Base-by-base conservation (phyloP, 2,888 invertebrate species). In the Gastracanthus pulcherrimus region DNA sequence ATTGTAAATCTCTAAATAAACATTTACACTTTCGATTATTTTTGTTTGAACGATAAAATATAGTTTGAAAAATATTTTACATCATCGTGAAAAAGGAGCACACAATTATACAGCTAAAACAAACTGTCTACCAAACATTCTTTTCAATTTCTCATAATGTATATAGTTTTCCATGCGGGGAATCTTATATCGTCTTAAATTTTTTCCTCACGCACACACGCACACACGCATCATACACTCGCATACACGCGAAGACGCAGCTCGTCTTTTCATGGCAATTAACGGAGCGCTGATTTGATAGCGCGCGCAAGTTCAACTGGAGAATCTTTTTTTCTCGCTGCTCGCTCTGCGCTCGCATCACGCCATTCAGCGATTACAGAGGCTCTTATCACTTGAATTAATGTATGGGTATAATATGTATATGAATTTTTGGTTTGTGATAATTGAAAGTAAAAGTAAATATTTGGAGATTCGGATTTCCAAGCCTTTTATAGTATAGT, bases 281-380 rank as follows among this genome's bases (percentile, higher is more conserved):
- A 77, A 74, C 45, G 45, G 38, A 45, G 23, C 26, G 16, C 64
- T 71, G 31, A 76, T 66, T 67, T 48, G 48, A 74, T 74, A 77
- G 29, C 60, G 31, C 71, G 64, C 31, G 29, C 48, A 66, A 81
- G 64, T 76, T 76, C 67, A 80, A 36, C 60, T 62, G 13, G 11
- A 36, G 19, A 58, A 1, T 7, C 23, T 19, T 66, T 69, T 70
- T 62, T 60, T 51, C 55, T 45, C 38, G n/a, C n/a, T n/a, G 16
- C 36, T 38, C 55, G 48, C 51, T n/a, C n/a, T n/a, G n/a, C n/a
- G n/a, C n/a, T n/a, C n/a, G 69, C 80, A 70, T 75, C 75, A 64
- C 80, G 75, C 75, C 69, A 70, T 80, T 75, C 69, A 75, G 67
- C 60, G 75, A 80, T 75, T 75, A 31, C 41, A 29, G 31, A 7